phyloP scores from a whole-genome alignment of 2,113 vertebrate genomes.

The Uropsilus gracilis region DNA sequence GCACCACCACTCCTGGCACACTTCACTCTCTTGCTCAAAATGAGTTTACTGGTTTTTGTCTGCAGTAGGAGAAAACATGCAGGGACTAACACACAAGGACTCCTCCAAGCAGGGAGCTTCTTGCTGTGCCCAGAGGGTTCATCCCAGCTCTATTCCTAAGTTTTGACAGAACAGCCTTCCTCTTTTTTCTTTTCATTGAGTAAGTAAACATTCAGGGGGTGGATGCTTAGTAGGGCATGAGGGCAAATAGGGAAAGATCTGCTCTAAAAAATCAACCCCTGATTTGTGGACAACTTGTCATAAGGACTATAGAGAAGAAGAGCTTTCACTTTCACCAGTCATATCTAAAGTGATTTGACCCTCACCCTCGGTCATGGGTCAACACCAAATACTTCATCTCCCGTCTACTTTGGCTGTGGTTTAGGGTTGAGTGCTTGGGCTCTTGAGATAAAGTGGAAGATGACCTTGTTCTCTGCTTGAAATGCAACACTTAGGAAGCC shows the following conservation, averaged over 20 bases:
- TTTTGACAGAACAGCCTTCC: neutral
- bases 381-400: neutral
- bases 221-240: neutral
- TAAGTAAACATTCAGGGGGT: neutral
- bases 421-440: neutral
- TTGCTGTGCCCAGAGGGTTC: neutral
- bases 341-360: no score
- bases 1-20: no score
- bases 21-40: neutral
- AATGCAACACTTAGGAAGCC: neutral
- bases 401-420: neutral
- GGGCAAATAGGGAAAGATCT: neutral
- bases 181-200: neutral
- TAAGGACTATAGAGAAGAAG: no score
- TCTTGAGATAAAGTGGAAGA: neutral
- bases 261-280: neutral
- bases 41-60: conserved; percentile 13
- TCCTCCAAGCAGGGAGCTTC: neutral
- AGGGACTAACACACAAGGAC: no score
- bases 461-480: neutral
- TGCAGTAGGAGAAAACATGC: neutral
- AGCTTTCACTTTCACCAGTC: no score
- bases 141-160: neutral
- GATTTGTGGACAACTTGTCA: neutral
- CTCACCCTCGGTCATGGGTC: neutral